Evolutionary conservation across 2,113 vertebrate genomes (phyloP), one percentile per base, ranked within the genome.

Genomic region (Notarius quadriscutis): DNA sequence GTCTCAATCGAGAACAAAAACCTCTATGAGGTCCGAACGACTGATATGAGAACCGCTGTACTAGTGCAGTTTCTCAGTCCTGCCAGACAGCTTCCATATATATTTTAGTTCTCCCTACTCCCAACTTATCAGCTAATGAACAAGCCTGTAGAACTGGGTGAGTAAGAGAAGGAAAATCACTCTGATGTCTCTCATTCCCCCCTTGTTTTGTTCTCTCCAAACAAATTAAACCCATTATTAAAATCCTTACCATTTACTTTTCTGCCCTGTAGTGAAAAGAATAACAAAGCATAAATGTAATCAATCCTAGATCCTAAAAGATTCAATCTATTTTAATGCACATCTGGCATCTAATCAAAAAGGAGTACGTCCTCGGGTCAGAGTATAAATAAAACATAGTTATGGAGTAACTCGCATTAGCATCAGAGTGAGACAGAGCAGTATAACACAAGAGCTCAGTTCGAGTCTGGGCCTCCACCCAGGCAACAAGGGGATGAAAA

Each of bases 401-500:
- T 60, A 53, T 51, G 20, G 58, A 22, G 20, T 11, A 67, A 86
- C 69, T 58, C 5, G n/a, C 27, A 63, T 72, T 80, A 84, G 48
- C 84, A 81, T 62, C 55, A 55, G 34, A 58, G 74, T 57, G 81
- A 83, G 27, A 79, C n/a, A 79, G 50, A 50, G 79, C 50, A 62
- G 80, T 30, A 72, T 12, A 60, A 58, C 34, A 74, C 65, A 51
- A 82, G 77, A 58, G 65, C 60, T 71, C 65, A 69, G 41, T 60
- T 83, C 51, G 18, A 58, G 51, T 57, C 86, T 78, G 20, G 87
- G 63, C 79, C 58, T 34, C 78, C 51, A 85, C 86, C 87, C 83
- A 89, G 53, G 17, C 88, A 81, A 87, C 80, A 86, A 14, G 53
- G 51, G 65, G 65, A 63, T 74, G 65, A 87, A 87, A 84, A 84